Base-by-base conservation (phyloP, 2,888 invertebrate genomes). In the Coecobrya sp. region DNA sequence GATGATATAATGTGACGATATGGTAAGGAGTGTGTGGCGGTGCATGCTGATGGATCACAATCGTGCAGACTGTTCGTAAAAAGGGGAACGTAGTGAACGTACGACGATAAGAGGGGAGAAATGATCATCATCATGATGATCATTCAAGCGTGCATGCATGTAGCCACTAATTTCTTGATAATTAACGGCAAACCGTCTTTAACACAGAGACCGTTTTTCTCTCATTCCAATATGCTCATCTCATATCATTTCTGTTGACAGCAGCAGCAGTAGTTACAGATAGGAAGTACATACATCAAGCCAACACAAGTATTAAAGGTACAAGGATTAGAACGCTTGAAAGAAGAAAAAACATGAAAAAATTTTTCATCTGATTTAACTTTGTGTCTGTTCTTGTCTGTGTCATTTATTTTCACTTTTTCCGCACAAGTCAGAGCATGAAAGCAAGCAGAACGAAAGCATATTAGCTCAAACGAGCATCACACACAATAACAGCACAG, bases 221-320 rank as follows among this genome's bases (percentile, higher is more conserved):
- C 36, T 82, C 81, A 86, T 81, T 91, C 91, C 82, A 62, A 62
- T 82, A 59, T 59, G 36, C 82, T 82, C 59, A 82, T 62, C 79
- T 79, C 85, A 86, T 82, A 82, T 82, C 81, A 87, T 73, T 87
- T 70, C 82, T 87, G 87, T 91, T 90, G 90, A 90, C 90, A 90
- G 79, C 49, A 42, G 59, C 30, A 73, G 70, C 7, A 30, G 36
- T 16, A 70, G 10, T 16, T 4, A 36, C 5, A 68, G 16, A 68
- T 27, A 27, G 16, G 3, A 13, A n/a, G 16, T n/a, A 55, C 49
- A 79, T 36, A 4, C 36, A 49, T 11, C 16, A 55, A 79, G 45
- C 19, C 49, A 76, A 30, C 52, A 73, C 13, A 19, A 10, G n/a
- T n/a, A 30, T n/a, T n/a, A n/a, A 27, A 13, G 36, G 36, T 36